Percentiles rank a stretch among this genome's conserved stretches.
Evolutionary conservation across 2,797 vertebrate species (phyloP).

Genomic region (Kryptopterus vitreolus): DNA sequence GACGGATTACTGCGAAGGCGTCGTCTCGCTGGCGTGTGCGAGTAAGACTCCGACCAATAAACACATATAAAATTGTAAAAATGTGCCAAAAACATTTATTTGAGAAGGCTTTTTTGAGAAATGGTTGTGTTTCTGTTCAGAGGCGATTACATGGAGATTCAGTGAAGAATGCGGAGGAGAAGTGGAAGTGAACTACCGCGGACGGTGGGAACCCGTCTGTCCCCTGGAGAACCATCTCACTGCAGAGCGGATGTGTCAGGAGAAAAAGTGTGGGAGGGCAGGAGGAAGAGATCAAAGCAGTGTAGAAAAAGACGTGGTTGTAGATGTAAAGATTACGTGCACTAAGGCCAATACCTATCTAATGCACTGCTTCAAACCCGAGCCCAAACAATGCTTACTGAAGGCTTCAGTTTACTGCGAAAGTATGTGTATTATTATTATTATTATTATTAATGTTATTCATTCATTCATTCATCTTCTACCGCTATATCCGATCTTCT

Average conservation of each 20-base stretch:
- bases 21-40: slow-evolving; percentile 57
- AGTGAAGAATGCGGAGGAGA: not conserved
- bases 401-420: not conserved
- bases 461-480: too few relatives aligned
- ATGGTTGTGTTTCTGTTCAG: not conserved
- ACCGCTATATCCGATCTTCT: too few relatives aligned
- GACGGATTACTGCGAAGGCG: rapidly evolving
- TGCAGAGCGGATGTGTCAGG: not conserved
- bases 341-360: too few relatives aligned
- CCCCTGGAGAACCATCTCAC: not conserved
- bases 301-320: rapidly evolving
- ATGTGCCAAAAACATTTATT: too few relatives aligned
- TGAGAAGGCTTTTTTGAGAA: too few relatives aligned
- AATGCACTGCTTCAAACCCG: not conserved
- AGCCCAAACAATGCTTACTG: rapidly evolving
- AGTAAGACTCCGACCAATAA: slow-evolving; percentile 53
- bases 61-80: too few relatives aligned
- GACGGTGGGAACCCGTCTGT: not conserved
- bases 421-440: slow-evolving; percentile 9
- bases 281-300: too few relatives aligned
- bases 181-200: not conserved
- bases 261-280: not conserved
- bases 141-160: not conserved
- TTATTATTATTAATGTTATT: too few relatives aligned
- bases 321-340: too few relatives aligned